Base-by-base conservation (phyloP, 2,797 vertebrate species). In the Ciconia nigra region DNA sequence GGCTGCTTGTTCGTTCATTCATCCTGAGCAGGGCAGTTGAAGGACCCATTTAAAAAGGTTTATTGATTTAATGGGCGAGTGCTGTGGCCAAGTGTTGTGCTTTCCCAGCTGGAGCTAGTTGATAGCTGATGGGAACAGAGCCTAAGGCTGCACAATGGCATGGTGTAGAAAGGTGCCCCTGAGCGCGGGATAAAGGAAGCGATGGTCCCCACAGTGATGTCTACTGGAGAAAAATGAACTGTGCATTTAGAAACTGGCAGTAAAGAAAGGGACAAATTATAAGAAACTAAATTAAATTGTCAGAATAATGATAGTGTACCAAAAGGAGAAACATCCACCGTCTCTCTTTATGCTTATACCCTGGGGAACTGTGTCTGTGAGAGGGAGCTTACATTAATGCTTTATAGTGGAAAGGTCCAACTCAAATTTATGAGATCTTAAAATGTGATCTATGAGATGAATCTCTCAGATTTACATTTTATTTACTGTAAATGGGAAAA, bases 401-500 rank as follows among this genome's bases (percentile, higher is more conserved):
- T 80, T 93, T 57, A 66, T 7, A 31, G 33, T 33, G 57, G 67
- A 73, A 92, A 89, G 49, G 37, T 85, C 83, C 51, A 46, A 12
- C 37, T 79, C 31, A 65, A 72, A 81, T 91, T 81, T 65, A 69
- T 55, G 52, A 74, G 22, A 55, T 57, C 42, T 88, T 74, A 71
- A 67, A 77, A 57, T 62, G 42, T 44, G 61, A 49, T 81, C 57
- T 65, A 7, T 73, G 55, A 83, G 79, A 55, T 47, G 14, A 81
- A 69, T 58, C 51, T 73, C 16, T 69, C 67, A 80, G 41, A 80
- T 90, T 72, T 87, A 65, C 67, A 76, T 87, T 87, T 93, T 80
- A 58, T 90, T 96, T 89, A 51, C 55, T 89, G 39, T 88, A 82
- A 93, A 94, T 54, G 15, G 41, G 44, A 61, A 91, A 87, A 86